Percentiles rank a stretch among this genome's conserved stretches.
Conservation (phyloP, 2,888 invertebrate species). For the Ctena decussata region DNA sequence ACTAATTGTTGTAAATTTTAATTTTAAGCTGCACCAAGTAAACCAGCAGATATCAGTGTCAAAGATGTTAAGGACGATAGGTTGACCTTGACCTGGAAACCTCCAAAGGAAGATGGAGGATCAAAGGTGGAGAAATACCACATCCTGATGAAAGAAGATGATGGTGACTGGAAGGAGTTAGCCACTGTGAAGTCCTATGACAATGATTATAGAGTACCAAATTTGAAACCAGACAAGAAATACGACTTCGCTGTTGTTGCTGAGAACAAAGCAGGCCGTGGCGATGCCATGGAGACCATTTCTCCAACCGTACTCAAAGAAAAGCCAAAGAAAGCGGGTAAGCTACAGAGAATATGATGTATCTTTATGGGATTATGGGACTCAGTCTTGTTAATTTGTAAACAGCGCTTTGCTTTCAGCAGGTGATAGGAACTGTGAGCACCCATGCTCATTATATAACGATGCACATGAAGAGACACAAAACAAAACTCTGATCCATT, state of each 20-base stretch:
- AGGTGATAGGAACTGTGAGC: too few species aligned
- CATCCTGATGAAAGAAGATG: constrained; percentile 88
- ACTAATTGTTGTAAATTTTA: too few species aligned
- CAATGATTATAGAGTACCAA: constrained; percentile 80
- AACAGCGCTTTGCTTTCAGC: too few species aligned
- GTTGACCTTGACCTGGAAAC: constrained; percentile 85
- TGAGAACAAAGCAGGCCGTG: constrained; percentile 83
- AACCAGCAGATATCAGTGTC: constrained; percentile 73
- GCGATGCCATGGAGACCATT: constrained; percentile 77
- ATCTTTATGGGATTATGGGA: too few species aligned
- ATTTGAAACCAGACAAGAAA: constrained; percentile 79
- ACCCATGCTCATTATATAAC: too few species aligned
- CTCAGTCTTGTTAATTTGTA: too few species aligned
- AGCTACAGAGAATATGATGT: too few species aligned
- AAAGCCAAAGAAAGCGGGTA: constrained; percentile 57
- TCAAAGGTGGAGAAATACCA: constrained; percentile 84
- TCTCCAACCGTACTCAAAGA: constrained; percentile 72
- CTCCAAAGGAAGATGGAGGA: constrained; percentile 86
- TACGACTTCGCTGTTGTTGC: constrained; percentile 86
- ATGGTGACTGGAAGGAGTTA: constrained; percentile 93
- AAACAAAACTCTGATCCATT: too few species aligned
- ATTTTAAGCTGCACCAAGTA: constrained; percentile 78
- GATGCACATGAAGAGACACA: too few species aligned
- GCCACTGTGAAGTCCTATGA: constrained; percentile 93
- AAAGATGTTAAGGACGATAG: constrained; percentile 76